phyloP scores from a whole-genome alignment of 1,140 invertebrate genomes.

The Paraescarpia echinospica region DNA sequence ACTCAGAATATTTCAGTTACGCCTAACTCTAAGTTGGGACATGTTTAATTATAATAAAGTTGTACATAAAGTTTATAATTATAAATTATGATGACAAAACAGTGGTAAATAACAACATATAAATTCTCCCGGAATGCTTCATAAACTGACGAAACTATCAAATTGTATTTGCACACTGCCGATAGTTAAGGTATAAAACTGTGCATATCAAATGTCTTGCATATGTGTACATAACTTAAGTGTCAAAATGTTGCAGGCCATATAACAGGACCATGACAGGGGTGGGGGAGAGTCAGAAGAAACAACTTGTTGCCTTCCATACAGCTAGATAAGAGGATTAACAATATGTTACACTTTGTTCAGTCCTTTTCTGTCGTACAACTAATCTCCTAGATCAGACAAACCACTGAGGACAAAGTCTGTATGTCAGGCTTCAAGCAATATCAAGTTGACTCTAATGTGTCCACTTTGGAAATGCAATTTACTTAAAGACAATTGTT shows the following conservation, averaged over 20 bases:
- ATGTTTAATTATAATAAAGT: too few species aligned
- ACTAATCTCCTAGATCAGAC: background rate
- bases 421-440: background rate
- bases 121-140: background rate
- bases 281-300: too few species aligned
- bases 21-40: too few species aligned
- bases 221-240: background rate
- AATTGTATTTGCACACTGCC: background rate
- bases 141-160: background rate
- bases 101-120: background rate
- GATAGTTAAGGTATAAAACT: background rate
- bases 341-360: too few species aligned
- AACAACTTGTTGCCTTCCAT: too few species aligned
- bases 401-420: background rate
- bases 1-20: too few species aligned
- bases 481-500: background rate
- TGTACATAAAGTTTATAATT: too few species aligned
- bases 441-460: background rate
- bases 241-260: too few species aligned
- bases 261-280: too few species aligned
- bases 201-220: background rate
- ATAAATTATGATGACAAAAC: too few species aligned
- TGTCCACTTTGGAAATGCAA: background rate
- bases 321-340: too few species aligned
- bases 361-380: too few species aligned